Evolutionary conservation across 2,888 invertebrate genomes (phyloP).

Genomic region (Shargacucullia verbasci): DNA sequence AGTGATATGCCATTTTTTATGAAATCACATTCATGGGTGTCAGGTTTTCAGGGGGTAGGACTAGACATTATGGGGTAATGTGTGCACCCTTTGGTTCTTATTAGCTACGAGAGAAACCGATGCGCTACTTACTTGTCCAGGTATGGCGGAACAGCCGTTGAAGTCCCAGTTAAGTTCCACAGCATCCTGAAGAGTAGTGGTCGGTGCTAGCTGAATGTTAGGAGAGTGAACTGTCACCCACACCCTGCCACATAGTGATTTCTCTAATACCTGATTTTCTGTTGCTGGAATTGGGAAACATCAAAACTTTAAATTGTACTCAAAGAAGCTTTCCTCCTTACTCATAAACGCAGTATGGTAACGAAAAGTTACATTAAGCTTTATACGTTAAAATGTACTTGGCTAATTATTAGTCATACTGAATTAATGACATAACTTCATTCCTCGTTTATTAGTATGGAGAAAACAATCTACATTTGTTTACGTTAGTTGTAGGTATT

Average conservation of each 20-base stretch:
- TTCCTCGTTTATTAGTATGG: too few relatives aligned
- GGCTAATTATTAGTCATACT: too few relatives aligned
- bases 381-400: too few relatives aligned
- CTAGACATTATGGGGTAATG: not conserved
- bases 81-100: not conserved
- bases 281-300: conserved; percentile 55
- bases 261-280: conserved; percentile 73
- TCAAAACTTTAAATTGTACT: not conserved
- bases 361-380: too few relatives aligned
- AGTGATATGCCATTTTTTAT: too few relatives aligned
- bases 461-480: too few relatives aligned
- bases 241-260: conserved; percentile 81
- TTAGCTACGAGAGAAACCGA: too few relatives aligned
- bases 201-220: conserved; percentile 62
- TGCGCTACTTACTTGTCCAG: conserved; percentile 72
- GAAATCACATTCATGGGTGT: too few relatives aligned
- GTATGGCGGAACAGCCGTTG: conserved; percentile 73
- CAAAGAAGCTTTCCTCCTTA: not conserved
- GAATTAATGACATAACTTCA: too few relatives aligned
- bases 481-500: not conserved
- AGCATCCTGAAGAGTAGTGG: conserved; percentile 71
- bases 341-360: too few relatives aligned
- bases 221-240: conserved; percentile 85
- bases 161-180: conserved; percentile 87
- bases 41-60: too few relatives aligned